A percentile compares a stretch with the other conserved stretches of the same genome.
Conservation (phyloP, 1,140 invertebrate genomes). For the Caerostris extrusa region DNA sequence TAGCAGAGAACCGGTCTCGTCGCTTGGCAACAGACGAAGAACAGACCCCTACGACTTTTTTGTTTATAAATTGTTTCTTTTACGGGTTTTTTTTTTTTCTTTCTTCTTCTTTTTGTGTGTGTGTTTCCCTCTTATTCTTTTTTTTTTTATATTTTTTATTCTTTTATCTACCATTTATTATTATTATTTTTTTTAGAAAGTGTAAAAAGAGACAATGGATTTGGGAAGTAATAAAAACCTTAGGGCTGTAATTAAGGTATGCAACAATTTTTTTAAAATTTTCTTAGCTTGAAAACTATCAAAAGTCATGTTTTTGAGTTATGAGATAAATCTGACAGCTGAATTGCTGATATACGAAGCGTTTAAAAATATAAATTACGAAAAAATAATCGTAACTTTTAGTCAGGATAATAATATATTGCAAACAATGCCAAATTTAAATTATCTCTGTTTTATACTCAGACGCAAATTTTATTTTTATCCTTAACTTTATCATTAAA, state of each 20-base stretch:
- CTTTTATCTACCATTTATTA: neutral
- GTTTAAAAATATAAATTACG: neutral
- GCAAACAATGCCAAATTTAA: too few species aligned
- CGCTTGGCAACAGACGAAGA: constrained; percentile 68
- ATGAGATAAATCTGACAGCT: neutral
- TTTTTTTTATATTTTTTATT: neutral
- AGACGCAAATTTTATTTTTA: too few species aligned
- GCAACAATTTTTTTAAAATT: neutral
- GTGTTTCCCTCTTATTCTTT: constrained; percentile 13
- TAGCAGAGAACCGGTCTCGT: constrained; percentile 66
- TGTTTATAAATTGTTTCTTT: constrained; percentile 69
- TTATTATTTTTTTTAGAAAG: constrained; percentile 32
- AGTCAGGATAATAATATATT: too few species aligned
- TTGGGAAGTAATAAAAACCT: constrained; percentile 21
- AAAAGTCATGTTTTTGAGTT: neutral
- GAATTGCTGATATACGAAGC: neutral
- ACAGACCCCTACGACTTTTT: constrained; percentile 64
- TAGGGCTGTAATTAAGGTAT: constrained; percentile 41
- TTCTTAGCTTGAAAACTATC: neutral
- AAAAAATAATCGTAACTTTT: neutral
- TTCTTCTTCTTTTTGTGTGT: neutral
- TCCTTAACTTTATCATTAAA: too few species aligned
- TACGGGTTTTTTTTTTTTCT: constrained; percentile 13
- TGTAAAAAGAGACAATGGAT: constrained; percentile 40
- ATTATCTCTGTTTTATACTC: too few species aligned